These are phyloP conservation scores for Trichonephila clavata DNA, from an alignment of 1,140 invertebrate genomes.

Conservation along the genomic window DNA sequence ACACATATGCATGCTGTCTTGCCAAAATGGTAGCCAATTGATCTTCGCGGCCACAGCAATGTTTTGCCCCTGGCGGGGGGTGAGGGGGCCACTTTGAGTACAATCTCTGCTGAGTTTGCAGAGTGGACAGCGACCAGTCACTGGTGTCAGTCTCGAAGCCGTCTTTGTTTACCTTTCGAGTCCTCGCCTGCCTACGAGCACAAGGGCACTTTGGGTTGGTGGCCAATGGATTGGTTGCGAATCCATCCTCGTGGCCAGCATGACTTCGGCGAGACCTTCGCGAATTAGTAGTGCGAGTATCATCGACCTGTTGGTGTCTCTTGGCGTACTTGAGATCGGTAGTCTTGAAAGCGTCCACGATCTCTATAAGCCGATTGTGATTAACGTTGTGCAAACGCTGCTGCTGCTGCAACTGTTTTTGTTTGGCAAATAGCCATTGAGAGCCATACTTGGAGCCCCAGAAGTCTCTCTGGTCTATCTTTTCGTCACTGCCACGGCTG, in stretches of 20 bases:
- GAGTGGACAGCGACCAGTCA: constrained; percentile 63
- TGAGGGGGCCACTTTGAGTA: constrained; percentile 65
- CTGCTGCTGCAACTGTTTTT: background rate
- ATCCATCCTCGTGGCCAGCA: background rate
- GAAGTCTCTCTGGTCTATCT: constrained; percentile 58
- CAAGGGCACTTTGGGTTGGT: constrained; percentile 24
- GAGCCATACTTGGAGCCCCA: constrained; percentile 70
- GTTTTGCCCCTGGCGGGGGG: constrained; percentile 8
- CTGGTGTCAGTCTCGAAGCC: constrained; percentile 52
- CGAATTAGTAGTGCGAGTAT: background rate
- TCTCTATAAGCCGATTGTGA: constrained; percentile 39
- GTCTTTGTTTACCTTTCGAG: background rate
- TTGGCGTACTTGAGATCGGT: constrained; percentile 58
- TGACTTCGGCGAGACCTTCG: constrained; percentile 5
- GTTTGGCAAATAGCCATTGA: constrained; percentile 70
- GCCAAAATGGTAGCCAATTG: constrained; percentile 45
- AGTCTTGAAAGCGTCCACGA: constrained; percentile 66
- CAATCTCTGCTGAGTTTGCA: background rate
- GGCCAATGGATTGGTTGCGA: background rate
- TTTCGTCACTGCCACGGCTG: constrained; percentile 58
- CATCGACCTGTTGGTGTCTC: background rate
- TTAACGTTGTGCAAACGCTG: background rate
- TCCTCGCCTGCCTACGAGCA: background rate
- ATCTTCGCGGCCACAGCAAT: constrained; percentile 44
- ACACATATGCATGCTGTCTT: constrained; percentile 66